These are phyloP conservation scores for Polymixis lichenea DNA, from an alignment of 2,888 invertebrate species.

Conservation along the genomic window DNA sequence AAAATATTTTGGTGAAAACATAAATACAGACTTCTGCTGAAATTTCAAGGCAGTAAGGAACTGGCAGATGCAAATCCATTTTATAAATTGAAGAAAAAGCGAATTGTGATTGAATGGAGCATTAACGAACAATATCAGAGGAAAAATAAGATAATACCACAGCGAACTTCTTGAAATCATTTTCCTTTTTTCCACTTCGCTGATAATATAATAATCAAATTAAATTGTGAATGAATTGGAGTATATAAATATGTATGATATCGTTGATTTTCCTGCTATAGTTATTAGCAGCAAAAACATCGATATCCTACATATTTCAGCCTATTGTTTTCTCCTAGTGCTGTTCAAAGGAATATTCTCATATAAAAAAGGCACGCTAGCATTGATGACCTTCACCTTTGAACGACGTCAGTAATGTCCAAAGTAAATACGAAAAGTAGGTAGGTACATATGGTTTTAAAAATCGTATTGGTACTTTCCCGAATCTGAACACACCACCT, in stretches of 20 bases:
- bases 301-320: neutral
- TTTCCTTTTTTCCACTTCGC: conserved; percentile 1
- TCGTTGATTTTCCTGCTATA: neutral
- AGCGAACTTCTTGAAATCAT: neutral
- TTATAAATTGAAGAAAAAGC: conserved; percentile 6
- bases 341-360: neutral
- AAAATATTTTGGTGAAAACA: neutral
- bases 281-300: no score
- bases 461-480: no score
- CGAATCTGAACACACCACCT: no score
- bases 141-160: conserved; percentile 7
- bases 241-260: neutral
- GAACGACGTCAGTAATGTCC: no score
- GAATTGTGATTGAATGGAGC: conserved; percentile 5
- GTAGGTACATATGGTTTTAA: no score
- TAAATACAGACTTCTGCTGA: neutral
- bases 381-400: neutral
- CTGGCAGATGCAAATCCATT: conserved; percentile 23
- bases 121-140: neutral
- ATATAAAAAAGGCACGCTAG: neutral
- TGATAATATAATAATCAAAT: neutral
- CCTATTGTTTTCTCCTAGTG: neutral
- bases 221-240: neutral
- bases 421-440: no score
- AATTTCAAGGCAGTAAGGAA: neutral